Base-by-base conservation (phyloP, 1,140 invertebrate genomes). In the Gonioctena quinquepunctata region DNA sequence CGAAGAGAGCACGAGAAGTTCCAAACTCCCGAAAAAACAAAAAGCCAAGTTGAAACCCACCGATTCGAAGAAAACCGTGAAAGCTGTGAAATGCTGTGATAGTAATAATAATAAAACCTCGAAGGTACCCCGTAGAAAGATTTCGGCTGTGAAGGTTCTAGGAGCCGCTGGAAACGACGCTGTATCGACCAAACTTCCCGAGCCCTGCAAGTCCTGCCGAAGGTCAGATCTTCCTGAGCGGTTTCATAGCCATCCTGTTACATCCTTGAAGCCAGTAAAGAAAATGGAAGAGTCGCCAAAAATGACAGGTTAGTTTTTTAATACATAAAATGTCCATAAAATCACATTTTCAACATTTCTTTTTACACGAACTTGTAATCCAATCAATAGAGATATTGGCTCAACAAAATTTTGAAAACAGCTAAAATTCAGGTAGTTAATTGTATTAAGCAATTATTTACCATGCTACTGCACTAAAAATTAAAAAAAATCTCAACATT, bases 161-260 rank as follows among this genome's bases (percentile, higher is more conserved):
- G 33, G 33, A 8, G 33, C 16, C 25, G 21, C 3, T 2, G n/a
- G n/a, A 11, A 28, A 52, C 42, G 71, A 72, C 57, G 19, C 28
- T 23, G 60, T 69, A 78, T 77, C 78, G 74, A 80, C 62, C 59
- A 84, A 79, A 66, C 78, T 79, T 27, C 81, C 86, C 18, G 82
- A 85, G 67, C 87, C 88, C 3, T 90, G 88, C 73, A 86, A 81
- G 33, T 86, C 86, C 4, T 89, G 88, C 74, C 87, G 87, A 18
- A 81, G 87, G 42, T 77, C 84, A 0, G 84, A 87, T 72, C 85
- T 85, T 33, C 88, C 88, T 0, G 88, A 90, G 71, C 79, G 88
- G 4, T 85, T 89, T 49, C 88, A 89, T 75, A 89, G 87, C 76
- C 88, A 90, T 76, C 87, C 87, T 5, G 82, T 80, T 19, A 79